Evolutionary conservation across 2,113 vertebrate genomes (phyloP).

Genomic region (Cricetomys ansorgei): DNA sequence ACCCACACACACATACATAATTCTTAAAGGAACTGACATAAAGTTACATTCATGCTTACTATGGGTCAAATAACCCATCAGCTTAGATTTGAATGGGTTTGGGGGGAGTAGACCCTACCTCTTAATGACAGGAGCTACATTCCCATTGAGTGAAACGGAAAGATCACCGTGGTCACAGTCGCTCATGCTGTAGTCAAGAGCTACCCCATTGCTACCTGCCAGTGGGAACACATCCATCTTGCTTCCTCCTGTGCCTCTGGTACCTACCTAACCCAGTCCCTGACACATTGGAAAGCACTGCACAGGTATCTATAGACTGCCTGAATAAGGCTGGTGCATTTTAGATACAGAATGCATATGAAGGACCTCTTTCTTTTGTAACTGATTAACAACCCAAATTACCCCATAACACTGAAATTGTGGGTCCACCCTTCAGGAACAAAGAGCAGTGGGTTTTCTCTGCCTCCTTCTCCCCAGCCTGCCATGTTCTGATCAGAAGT

Average conservation of each 20-base stretch:
- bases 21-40: not conserved
- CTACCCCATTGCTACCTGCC: not conserved
- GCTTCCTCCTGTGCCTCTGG: not conserved
- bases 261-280: not conserved
- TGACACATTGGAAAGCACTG: not conserved
- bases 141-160: not conserved
- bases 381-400: not conserved
- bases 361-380: no score
- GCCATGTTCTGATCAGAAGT: not conserved
- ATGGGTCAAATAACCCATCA: not conserved
- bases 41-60: not conserved
- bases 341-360: not conserved
- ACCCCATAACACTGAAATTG: rapidly evolving
- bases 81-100: not conserved
- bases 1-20: not conserved
- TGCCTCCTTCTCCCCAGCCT: not conserved
- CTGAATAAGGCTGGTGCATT: not conserved
- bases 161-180: not conserved
- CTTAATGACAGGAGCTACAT: not conserved
- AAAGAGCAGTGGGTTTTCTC: not conserved
- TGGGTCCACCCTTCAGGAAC: not conserved
- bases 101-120: not conserved
- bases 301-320: not conserved
- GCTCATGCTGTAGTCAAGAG: rapidly evolving
- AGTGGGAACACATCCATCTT: not conserved